Base-by-base conservation (phyloP, 1,140 invertebrate species). In the Drosophila ananassae region DNA sequence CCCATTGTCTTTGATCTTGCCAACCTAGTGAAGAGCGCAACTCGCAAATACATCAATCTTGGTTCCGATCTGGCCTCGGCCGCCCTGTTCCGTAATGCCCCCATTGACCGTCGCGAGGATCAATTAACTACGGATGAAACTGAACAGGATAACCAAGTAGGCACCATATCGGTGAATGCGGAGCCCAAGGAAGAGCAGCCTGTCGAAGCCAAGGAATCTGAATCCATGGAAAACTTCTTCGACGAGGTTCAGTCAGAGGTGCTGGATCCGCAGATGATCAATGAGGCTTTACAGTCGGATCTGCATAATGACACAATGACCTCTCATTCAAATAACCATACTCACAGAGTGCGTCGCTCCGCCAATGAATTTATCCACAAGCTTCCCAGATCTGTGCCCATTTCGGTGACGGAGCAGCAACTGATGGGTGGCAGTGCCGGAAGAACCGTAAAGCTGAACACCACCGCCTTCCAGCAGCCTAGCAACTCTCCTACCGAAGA, bases 1-100 rank as follows among this genome's bases (percentile, higher is more conserved):
- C 95, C 95, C 22, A 94, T 95, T 62, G 93, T 94, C 52, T 92
- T 93, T 63, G 95, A 95, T 78, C 94, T 95, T 72, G 94, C 94
- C 1, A 94, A 94, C 76, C 92, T 95, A 39, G 93, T 95, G 41
- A 91, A 91, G 50, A 92, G 91, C 56, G 92, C 93, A 0, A 90
- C 93, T n/a, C 72, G 77, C 61, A 89, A 77, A 85, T 93, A 78
- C 21, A 80, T 91, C 57, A 89, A 77, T 77, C 87, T 74, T 82
- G 92, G 71, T 54, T 93, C 32, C 68, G 93, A 77, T 73, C 83
- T 92, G 76, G 92, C 80, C 84, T 61, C 66, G 0, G 91, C 93
- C 53, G 58, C 80, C 75, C 17, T 75, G 39, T 53, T 66, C 2
- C 67, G 34, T 1, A 12, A 69, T 1, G 61, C 54, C 2, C 60